Base-by-base conservation (phyloP, 2,888 invertebrate species). In the Achlya flavicornis region DNA sequence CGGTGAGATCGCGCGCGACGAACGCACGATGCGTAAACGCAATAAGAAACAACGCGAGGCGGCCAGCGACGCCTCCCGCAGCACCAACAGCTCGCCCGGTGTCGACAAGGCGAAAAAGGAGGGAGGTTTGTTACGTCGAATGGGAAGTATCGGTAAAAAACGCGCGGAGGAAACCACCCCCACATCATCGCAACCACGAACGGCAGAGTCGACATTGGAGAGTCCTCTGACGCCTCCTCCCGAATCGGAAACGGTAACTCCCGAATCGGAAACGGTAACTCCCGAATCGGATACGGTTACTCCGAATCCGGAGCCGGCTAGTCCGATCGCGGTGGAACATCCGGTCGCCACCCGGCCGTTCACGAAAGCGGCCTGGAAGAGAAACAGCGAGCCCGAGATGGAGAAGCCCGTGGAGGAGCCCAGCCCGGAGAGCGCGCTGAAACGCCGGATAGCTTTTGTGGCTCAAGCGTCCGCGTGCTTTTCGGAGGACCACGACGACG, bases 401-500 rank as follows among this genome's bases (percentile, higher is more conserved):
- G 94, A 83, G 74, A 89, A 87, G 70, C 87, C 87, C 32, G 84
- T 88, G 61, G 94, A 94, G 79, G 90, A 91, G 75, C 92, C 93
- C 67, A 92, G 92, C 63, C 90, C 93, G 57, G 92, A 88, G 69
- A 91, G 84, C 79, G 89, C 93, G 63, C 74, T 89, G 69, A 88
- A 94, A 63, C 90, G 95, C 11, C 92, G 94, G 26, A 92, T 95
- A 64, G 92, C 92, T 58, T 95, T 95, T 78, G 94, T 95, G 64
- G 90, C 94, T 66, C 95, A 95, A 71, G 86, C 94, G 64, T 92
- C 94, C 1, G 85, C 92, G 26, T 91, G 89, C 74, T 77, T 94
- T 59, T 94, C 95, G 73, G 95, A 94, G 83, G 95, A 95, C 58
- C 88, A 83, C 71, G 87, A 75, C 64, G 90, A 80, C 81, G 93